A percentile compares a stretch with the other conserved stretches of the same genome.
These are phyloP conservation scores for Gephyroberyx darwinii DNA, from an alignment of 2,797 vertebrate species.

Conservation along the genomic window DNA sequence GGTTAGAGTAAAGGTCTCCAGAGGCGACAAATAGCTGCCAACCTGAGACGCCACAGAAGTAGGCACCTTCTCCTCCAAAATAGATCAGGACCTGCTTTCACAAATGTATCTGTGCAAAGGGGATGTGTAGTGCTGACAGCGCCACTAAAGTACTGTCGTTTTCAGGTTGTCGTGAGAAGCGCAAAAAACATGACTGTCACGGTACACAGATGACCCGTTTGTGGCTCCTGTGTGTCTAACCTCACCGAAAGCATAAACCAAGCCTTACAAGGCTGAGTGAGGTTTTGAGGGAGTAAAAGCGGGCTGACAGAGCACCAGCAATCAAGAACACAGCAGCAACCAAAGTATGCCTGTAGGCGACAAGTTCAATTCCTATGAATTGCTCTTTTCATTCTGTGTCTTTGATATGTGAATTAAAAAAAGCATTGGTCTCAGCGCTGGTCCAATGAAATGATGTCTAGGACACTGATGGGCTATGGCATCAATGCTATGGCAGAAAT, in stretches of 20 bases:
- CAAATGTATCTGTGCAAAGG: background rate
- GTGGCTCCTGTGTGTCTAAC: too few relatives aligned
- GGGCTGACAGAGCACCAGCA: background rate
- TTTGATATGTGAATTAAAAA: background rate
- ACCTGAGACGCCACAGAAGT: constrained; percentile 9
- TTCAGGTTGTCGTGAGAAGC: too few relatives aligned
- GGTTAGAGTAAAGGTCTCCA: constrained; percentile 8
- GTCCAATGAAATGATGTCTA: too few relatives aligned
- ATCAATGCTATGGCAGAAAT: background rate
- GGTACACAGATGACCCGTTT: too few relatives aligned
- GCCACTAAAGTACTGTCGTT: too few relatives aligned
- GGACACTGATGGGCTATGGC: too few relatives aligned
- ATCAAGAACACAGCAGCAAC: background rate
- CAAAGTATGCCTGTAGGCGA: background rate
- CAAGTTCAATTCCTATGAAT: background rate
- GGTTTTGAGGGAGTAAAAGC: background rate
- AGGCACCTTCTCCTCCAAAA: constrained; percentile 4
- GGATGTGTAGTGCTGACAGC: background rate
- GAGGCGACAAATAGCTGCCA: constrained; percentile 20
- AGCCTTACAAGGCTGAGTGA: background rate
- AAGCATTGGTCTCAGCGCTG: too few relatives aligned
- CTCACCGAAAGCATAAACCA: too few relatives aligned
- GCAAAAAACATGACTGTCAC: too few relatives aligned
- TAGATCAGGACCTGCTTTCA: constrained; percentile 1
- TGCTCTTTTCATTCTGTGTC: background rate